Percentiles rank a stretch among this genome's conserved stretches.
Evolutionary conservation across 2,113 vertebrate genomes (phyloP).

Genomic region (Delphinapterus leucas): DNA sequence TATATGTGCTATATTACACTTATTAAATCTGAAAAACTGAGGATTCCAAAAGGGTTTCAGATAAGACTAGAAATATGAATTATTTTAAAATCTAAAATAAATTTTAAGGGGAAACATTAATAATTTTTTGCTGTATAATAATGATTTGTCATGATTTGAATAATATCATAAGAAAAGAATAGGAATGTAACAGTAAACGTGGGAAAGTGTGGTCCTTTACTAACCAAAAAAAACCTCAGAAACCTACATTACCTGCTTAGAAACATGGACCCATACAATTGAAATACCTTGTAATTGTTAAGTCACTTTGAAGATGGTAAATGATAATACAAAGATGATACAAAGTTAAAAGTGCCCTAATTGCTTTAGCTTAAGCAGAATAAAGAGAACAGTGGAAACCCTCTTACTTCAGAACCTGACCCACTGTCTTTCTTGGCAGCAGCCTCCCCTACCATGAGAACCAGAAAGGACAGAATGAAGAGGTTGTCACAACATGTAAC

Average conservation of each 20-base stretch:
- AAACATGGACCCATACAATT: not conserved
- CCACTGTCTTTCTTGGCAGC: not conserved
- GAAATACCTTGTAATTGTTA: not conserved
- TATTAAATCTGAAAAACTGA: constrained; percentile 1
- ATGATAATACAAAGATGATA: not conserved
- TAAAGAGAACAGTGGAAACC: not conserved
- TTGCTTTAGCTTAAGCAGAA: not conserved
- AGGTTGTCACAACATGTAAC: not conserved
- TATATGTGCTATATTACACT: not conserved
- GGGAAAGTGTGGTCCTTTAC: not conserved
- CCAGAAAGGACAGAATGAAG: not conserved
- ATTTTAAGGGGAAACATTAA: not conserved
- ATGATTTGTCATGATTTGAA: not conserved
- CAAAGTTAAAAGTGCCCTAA: not conserved
- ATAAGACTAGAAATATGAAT: not conserved
- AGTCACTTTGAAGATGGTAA: not conserved
- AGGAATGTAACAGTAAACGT: not conserved
- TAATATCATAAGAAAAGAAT: not conserved
- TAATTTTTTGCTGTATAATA: not conserved
- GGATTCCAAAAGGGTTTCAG: not conserved
- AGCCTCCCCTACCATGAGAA: not conserved
- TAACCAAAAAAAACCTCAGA: not conserved
- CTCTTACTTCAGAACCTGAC: not conserved
- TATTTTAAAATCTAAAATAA: constrained; percentile 2
- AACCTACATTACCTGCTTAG: not conserved